Evolutionary conservation across 2,797 vertebrate species (phyloP).

Genomic region (Melanotaenia boesemani): DNA sequence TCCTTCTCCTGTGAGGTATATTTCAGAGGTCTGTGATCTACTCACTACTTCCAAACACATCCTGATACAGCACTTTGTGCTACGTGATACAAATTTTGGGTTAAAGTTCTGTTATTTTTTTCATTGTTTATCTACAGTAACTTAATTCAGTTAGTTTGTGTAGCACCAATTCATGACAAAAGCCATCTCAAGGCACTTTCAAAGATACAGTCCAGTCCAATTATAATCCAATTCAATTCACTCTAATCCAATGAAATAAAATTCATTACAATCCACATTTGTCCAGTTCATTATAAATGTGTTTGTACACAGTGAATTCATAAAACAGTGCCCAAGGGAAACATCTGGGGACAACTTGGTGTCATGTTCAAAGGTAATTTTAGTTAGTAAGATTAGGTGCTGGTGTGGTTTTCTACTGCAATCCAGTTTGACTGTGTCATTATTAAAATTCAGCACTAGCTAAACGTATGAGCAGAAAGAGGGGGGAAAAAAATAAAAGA

Average conservation of each 20-base stretch:
- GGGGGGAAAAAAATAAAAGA: background rate
- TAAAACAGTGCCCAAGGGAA: background rate
- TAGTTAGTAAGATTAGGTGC: background rate
- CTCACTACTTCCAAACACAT: background rate
- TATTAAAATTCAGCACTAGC: background rate
- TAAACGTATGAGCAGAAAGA: background rate
- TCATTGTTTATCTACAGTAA: background rate
- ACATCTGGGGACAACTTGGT: background rate
- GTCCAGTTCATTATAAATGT: background rate
- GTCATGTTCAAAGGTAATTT: background rate
- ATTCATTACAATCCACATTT: background rate
- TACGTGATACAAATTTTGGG: background rate
- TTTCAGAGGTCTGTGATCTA: conserved; percentile 5
- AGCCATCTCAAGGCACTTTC: background rate
- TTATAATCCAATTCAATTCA: background rate
- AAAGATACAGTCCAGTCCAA: background rate
- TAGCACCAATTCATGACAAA: background rate
- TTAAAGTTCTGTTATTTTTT: background rate
- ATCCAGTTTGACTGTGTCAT: background rate
- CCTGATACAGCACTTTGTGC: background rate
- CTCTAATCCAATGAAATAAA: background rate
- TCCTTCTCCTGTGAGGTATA: conserved; percentile 90
- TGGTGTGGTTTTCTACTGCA: background rate
- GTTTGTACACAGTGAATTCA: background rate
- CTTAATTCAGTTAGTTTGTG: no score